Percentiles rank a stretch among this genome's conserved stretches.
These are phyloP conservation scores for Aspidapion aeneum DNA, from an alignment of 2,888 invertebrate genomes.

Conservation along the genomic window DNA sequence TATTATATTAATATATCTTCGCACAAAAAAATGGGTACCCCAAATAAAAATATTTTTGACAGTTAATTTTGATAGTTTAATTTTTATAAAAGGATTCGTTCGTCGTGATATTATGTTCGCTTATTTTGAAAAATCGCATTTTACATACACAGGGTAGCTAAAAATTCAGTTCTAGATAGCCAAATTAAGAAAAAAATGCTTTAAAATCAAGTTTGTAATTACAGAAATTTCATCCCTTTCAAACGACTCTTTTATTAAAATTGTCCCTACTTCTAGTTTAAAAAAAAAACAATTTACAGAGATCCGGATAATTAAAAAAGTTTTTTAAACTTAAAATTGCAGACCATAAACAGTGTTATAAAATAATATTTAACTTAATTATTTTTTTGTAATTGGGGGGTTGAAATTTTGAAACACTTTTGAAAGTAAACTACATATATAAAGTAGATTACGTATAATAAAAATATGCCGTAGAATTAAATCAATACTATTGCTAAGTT, in stretches of 20 bases:
- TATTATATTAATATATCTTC: neutral
- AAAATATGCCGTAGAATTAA: conserved; percentile 42
- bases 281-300: no score
- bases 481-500: conserved; percentile 48
- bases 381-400: no score
- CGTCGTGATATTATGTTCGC: no score
- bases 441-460: neutral
- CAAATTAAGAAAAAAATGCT: neutral
- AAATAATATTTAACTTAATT: no score
- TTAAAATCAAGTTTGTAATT: neutral
- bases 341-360: no score
- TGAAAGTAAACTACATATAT: neutral
- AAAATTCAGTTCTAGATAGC: neutral
- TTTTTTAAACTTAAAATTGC: no score
- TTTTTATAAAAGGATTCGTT: no score
- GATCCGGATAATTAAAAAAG: no score
- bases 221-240: neutral
- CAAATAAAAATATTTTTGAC: neutral
- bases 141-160: neutral
- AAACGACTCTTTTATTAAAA: neutral
- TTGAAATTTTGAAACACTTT: no score
- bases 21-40: neutral
- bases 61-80: neutral
- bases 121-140: neutral
- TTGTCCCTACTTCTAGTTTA: neutral